Percentiles rank a stretch among this genome's conserved stretches.
Conservation (phyloP, 35 echinoderm and acorn worm genomes). For the Apostichopus japonicus region DNA sequence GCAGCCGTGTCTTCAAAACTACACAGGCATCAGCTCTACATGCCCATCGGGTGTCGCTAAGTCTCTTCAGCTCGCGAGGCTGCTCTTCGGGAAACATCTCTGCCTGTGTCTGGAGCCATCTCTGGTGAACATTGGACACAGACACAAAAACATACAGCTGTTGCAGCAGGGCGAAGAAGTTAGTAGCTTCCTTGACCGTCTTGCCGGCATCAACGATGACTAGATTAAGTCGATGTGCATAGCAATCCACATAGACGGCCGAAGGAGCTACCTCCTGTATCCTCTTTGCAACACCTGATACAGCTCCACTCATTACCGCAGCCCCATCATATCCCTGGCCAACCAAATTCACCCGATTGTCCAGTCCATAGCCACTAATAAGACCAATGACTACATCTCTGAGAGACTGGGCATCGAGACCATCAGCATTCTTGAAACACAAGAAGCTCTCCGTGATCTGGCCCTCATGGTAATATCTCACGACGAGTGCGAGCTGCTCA, state of each 20-base stretch:
- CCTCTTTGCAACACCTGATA: background rate
- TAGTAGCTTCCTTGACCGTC: no score
- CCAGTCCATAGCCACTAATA: conserved; percentile 3
- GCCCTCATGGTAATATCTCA: no score
- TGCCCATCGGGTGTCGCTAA: no score
- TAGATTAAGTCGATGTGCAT: conserved; percentile 13
- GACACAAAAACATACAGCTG: conserved; percentile 29
- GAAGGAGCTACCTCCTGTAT: background rate
- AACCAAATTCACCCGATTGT: background rate
- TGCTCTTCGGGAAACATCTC: no score
- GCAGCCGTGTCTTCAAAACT: no score
- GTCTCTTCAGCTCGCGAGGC: no score
- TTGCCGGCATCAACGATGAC: background rate
- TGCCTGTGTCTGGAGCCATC: background rate
- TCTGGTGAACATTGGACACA: conserved; percentile 8
- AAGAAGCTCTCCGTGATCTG: no score
- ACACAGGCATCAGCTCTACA: no score
- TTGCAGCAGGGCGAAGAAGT: background rate
- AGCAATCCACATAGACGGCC: background rate
- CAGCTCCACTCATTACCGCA: background rate
- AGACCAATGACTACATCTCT: background rate
- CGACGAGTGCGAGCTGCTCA: background rate
- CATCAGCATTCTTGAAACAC: background rate
- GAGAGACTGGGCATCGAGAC: background rate
- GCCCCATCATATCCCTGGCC: conserved; percentile 16